Base-by-base conservation (phyloP, 2,113 vertebrate genomes). In the Prinia subflava region DNA sequence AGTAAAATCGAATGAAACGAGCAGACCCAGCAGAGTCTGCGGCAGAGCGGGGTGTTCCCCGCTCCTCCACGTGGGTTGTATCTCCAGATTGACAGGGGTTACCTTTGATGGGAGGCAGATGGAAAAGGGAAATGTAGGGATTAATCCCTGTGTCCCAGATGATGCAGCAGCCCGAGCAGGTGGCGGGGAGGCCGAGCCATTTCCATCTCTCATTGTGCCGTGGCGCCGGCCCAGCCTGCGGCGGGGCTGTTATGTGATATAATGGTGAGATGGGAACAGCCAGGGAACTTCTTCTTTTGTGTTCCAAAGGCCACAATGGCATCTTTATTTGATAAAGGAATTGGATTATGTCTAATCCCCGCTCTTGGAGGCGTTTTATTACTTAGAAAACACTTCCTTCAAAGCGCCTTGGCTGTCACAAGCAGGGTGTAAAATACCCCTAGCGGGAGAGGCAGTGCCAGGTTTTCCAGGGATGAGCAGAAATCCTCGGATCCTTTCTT, bases 251-350 rank as follows among this genome's bases (percentile, higher is more conserved):
- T 83, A 55, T 67, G 89, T 50, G 91, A 93, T 91, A 50, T 24
- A 83, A 95, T 74, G 89, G 92, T 28, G 23, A 64, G 91, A 52
- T 56, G 94, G 94, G 78, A 95, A 39, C 89, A 49, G 77, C 2
- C 64, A 90, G 93, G 89, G 46, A 90, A 90, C 78, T 81, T 71
- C 93, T 89, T 9, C 88, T 55, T 94, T 87, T 87, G 62, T 70
- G 15, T 50, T 95, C 79, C 90, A 95, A 81, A 96, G 93, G 92
- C 94, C 86, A 37, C 2, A 73, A 57, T 90, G 95, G 93, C 95
- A 92, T 95, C 96, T 97, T 90, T 94, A 73, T 92, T 97, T 96
- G 96, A 96, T 94, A 92, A 90, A 95, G 94, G 88, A 93, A 95
- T 92, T 92, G 95, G 94, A 95, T 96, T 97, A 96, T 20, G 92